phyloP scores from a whole-genome alignment of 2,888 invertebrate genomes.

The Idaea dimidiata region DNA sequence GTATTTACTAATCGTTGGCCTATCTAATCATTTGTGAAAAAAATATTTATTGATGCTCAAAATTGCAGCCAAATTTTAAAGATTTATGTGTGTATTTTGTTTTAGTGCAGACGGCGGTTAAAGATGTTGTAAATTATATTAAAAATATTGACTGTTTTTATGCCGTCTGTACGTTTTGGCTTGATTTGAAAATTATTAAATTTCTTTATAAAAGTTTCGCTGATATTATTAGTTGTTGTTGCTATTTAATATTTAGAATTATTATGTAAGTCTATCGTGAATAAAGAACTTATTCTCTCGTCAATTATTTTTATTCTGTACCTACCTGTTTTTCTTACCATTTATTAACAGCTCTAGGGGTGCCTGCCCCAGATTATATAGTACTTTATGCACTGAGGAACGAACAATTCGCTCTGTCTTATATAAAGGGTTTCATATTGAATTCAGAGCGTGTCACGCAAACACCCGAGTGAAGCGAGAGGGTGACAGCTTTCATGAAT shows the following conservation, averaged over 20 bases:
- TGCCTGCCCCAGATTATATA: too few relatives aligned
- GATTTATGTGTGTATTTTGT: neutral
- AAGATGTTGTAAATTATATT: neutral
- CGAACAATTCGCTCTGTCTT: too few relatives aligned
- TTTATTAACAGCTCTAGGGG: too few relatives aligned
- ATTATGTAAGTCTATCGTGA: constrained; percentile 39
- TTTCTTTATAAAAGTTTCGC: neutral
- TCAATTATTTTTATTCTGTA: constrained; percentile 1
- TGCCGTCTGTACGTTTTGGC: neutral
- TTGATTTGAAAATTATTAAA: neutral
- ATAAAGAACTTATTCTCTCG: constrained; percentile 33
- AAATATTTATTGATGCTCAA: constrained; percentile 42
- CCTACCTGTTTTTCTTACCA: neutral
- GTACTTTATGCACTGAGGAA: too few relatives aligned
- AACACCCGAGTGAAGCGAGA: too few relatives aligned
- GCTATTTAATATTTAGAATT: constrained; percentile 36
- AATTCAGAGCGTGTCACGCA: too few relatives aligned
- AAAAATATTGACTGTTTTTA: neutral
- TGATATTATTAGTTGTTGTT: constrained; percentile 32
- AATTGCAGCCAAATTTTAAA: constrained; percentile 48
- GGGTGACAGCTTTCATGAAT: too few relatives aligned
- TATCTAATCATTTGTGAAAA: constrained; percentile 32
- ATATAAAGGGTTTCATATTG: too few relatives aligned
- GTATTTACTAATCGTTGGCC: constrained; percentile 33
- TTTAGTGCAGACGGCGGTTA: neutral